Evolutionary conservation across 2,113 vertebrate species (phyloP).

Genomic region (Irena cyanogastra): DNA sequence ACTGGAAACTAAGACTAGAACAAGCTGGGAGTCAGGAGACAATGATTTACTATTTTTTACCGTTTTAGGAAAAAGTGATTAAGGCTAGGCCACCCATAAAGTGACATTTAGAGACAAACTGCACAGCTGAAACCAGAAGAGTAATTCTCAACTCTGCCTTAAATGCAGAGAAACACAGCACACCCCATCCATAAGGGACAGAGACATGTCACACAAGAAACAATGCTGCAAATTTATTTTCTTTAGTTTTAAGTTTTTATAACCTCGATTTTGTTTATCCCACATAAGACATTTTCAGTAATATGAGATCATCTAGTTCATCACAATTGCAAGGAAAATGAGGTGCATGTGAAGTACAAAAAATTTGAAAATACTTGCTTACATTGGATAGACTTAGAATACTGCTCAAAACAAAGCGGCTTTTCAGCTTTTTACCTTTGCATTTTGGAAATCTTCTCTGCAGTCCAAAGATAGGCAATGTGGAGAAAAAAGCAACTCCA

Average conservation of each 20-base stretch:
- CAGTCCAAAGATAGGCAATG: not conserved
- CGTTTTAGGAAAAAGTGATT: not conserved
- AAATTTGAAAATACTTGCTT: not conserved
- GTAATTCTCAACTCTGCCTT: not conserved
- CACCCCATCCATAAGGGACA: conserved; percentile 20
- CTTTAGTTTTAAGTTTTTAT: conserved; percentile 15
- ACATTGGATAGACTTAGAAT: not conserved
- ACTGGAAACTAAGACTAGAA: not conserved
- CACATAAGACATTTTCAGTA: conserved; percentile 6
- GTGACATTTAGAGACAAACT: not conserved
- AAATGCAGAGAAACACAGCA: not conserved
- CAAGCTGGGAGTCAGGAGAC: not conserved
- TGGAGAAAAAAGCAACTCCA: not conserved
- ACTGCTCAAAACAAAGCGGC: not conserved
- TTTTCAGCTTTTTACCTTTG: conserved; percentile 7
- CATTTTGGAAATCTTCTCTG: not conserved
- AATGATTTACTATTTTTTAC: not conserved
- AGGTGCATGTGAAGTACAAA: not conserved
- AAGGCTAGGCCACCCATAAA: not conserved
- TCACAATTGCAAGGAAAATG: conserved; percentile 4
- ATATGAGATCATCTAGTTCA: not conserved
- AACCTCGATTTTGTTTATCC: conserved; percentile 32
- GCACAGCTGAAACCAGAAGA: not conserved
- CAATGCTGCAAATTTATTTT: conserved; percentile 43
- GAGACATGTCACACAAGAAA: conserved; percentile 42